Evolutionary conservation across 2,888 invertebrate species (phyloP).

Genomic region (Orthosia incerta): DNA sequence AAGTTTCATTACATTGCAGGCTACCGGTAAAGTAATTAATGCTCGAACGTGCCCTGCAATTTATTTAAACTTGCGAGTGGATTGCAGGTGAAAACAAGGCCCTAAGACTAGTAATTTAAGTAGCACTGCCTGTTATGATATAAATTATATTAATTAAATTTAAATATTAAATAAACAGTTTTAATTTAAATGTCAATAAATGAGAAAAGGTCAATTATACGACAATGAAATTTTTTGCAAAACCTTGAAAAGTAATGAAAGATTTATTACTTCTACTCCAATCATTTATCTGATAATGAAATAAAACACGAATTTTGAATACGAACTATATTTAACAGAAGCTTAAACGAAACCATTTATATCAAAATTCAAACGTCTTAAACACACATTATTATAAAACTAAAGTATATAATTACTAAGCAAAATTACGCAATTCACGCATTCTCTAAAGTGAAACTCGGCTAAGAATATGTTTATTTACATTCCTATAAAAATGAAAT

Average conservation of each 20-base stretch:
- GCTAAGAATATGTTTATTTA: constrained; percentile 17
- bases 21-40: too few relatives aligned
- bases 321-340: constrained; percentile 78
- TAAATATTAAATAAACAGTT: constrained; percentile 25
- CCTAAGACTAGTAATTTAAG: constrained; percentile 12
- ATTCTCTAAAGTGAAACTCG: constrained; percentile 44
- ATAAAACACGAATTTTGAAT: constrained; percentile 47
- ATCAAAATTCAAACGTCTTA: constrained; percentile 80
- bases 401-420: constrained; percentile 78
- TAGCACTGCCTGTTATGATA: constrained; percentile 23
- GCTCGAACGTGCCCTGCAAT: too few relatives aligned
- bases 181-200: constrained; percentile 8
- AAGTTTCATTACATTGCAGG: too few relatives aligned
- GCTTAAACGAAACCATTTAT: constrained; percentile 75
- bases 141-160: constrained; percentile 46
- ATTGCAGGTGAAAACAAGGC: too few relatives aligned
- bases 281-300: too few relatives aligned
- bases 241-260: too few relatives aligned
- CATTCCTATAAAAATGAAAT: constrained; percentile 38
- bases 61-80: too few relatives aligned
- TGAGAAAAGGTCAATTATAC: too few relatives aligned
- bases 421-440: constrained; percentile 75
- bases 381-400: constrained; percentile 78
- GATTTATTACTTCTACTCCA: too few relatives aligned
- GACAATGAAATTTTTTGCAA: too few relatives aligned